Percentiles rank a stretch among this genome's conserved stretches.
phyloP scores from a whole-genome alignment of 2,113 vertebrate genomes.

The Protomyctophum bolini region DNA sequence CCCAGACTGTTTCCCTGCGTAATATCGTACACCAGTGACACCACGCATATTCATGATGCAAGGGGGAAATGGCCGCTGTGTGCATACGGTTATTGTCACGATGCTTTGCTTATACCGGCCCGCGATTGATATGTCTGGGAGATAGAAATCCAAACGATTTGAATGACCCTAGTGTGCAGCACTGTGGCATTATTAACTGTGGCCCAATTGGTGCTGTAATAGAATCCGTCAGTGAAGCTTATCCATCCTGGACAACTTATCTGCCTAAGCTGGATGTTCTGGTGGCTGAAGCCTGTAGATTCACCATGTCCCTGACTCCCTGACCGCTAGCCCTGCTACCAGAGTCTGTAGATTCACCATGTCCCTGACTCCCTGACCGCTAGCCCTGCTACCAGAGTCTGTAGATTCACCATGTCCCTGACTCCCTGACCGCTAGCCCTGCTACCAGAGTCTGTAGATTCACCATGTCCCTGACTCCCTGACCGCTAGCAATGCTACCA shows the following conservation, averaged over 20 bases:
- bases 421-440: conserved; percentile 62
- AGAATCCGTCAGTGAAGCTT: conserved; percentile 70
- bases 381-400: conserved; percentile 72
- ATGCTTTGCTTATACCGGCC: no score
- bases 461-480: conserved; percentile 56
- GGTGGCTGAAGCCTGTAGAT: conserved; percentile 72
- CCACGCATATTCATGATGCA: no score
- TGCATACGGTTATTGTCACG: no score
- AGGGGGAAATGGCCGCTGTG: no score
- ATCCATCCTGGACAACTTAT: conserved; percentile 71
- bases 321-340: conserved; percentile 64
- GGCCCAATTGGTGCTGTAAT: conserved; percentile 74
- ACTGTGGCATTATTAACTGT: conserved; percentile 65
- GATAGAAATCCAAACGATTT: conserved; percentile 36
- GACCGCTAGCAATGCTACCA: conserved; percentile 68
- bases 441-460: conserved; percentile 71
- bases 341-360: conserved; percentile 65
- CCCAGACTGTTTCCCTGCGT: no score
- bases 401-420: conserved; percentile 65
- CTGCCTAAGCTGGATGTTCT: conserved; percentile 74
- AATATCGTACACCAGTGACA: no score
- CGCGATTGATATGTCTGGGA: conserved; percentile 8
- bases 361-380: conserved; percentile 62
- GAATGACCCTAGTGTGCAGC: conserved; percentile 27
- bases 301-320: conserved; percentile 58